These are phyloP conservation scores for Mimachlamys varia DNA, from an alignment of 2,888 invertebrate species.

Conservation along the genomic window DNA sequence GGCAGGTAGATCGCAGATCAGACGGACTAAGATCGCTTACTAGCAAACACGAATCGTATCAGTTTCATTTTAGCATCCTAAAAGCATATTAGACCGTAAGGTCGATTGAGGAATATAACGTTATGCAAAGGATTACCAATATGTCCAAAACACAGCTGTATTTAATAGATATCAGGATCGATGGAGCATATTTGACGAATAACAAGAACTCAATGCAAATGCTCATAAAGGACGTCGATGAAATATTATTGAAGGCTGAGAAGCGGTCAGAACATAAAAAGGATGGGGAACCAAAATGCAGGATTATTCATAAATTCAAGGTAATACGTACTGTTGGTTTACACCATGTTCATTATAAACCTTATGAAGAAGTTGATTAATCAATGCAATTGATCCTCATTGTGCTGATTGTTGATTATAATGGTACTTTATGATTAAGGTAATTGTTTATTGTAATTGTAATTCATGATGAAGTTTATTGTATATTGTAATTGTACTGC, in stretches of 20 bases:
- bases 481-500: too few species aligned
- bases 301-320: conserved; percentile 9
- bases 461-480: too few species aligned
- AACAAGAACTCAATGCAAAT: neutral
- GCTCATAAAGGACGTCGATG: neutral
- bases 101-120: neutral
- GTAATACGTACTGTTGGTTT: neutral
- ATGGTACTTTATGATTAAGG: too few species aligned
- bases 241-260: neutral
- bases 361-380: too few species aligned
- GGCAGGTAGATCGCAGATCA: too few species aligned
- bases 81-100: too few species aligned
- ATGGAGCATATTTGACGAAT: neutral
- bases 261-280: neutral
- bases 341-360: too few species aligned
- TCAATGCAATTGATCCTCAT: too few species aligned
- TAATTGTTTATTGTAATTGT: too few species aligned
- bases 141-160: neutral
- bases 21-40: too few species aligned
- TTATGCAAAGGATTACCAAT: neutral
- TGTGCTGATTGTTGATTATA: too few species aligned
- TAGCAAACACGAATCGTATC: neutral
- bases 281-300: neutral
- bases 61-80: neutral
- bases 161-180: neutral